Evolutionary conservation across 1,140 invertebrate species (phyloP), one percentile per base, ranked within the genome.

Genomic region (Leptopilina clavipes): DNA sequence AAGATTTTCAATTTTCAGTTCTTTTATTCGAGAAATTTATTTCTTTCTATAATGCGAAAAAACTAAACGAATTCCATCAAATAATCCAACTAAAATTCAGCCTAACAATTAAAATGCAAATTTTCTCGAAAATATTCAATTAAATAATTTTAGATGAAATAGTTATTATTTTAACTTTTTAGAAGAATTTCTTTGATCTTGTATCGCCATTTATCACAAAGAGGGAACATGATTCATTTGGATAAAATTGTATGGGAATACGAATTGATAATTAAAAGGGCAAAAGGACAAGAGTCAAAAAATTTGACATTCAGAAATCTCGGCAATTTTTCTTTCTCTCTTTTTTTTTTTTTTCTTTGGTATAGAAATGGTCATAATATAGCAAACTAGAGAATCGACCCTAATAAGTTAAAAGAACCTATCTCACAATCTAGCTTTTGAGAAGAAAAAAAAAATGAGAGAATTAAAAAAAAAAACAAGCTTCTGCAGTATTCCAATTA

Each of bases 361-460:
- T 72, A 65, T 79, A 79, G 77, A 79, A 77, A 81, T 75, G 71
- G 74, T 22, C 22, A 10, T 74, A 76, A 5, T 9, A 40, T 40
- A 40, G 37, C 78, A 43, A 73, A 74, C 75, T 76, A 81, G 75
- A 75, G 71, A 74, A 78, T 78, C 79, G 81, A 81, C 81, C 82
- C 78, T 83, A 83, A 83, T 83, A 83, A 83, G 79, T 83, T 83
- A 83, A 71, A 40, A 22, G 75, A 75, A 73, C 80, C 79, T 83
- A 83, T 83, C 82, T 83, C 78, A 74, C 75, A 70, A 75, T 79
- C 78, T 81, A 83, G 81, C 82, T 83, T 40, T 6, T 40, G 9
- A 40, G 9, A 9, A 40, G 31, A 70, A n/a, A 52, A 52, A 52
- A 52, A 17, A 52, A 7, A n/a, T 52, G 1, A 31, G n/a, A n/a